phyloP scores from a whole-genome alignment of 2,888 invertebrate species.

The Macaria liturata region DNA sequence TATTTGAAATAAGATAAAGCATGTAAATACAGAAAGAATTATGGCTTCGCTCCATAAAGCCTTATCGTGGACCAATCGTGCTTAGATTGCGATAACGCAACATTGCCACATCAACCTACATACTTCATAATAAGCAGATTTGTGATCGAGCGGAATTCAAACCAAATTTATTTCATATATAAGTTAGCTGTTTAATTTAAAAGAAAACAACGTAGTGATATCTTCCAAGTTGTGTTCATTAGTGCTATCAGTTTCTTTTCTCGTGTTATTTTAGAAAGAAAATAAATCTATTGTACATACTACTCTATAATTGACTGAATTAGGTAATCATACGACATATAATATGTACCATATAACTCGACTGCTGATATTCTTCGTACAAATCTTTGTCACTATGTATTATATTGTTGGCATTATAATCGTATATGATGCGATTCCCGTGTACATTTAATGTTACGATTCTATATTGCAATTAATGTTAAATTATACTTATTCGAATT shows the following conservation, averaged over 20 bases:
- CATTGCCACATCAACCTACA: conserved; percentile 19
- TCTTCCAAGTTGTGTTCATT: conserved; percentile 59
- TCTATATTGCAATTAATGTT: conserved; percentile 41
- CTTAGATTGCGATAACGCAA: conserved; percentile 52
- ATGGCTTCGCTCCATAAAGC: conserved; percentile 54
- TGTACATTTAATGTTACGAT: conserved; percentile 55
- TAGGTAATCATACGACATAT: conserved; percentile 50
- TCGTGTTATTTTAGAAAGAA: conserved; percentile 15
- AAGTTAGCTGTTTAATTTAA: conserved; percentile 28
- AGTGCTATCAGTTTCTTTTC: conserved; percentile 40
- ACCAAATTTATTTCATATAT: conserved; percentile 34
- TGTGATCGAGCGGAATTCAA: conserved; percentile 33
- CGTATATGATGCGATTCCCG: conserved; percentile 62
- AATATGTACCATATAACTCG: conserved; percentile 42
- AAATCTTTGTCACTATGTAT: conserved; percentile 65
- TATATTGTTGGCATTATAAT: conserved; percentile 60
- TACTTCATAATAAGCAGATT: conserved; percentile 36
- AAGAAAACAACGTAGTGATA: conserved; percentile 36
- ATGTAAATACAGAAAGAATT: conserved; percentile 22
- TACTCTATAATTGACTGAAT: conserved; percentile 59
- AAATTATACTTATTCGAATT: conserved; percentile 37
- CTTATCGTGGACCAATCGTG: conserved; percentile 77
- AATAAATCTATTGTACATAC: conserved; percentile 29
- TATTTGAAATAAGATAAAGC: conserved; percentile 29
- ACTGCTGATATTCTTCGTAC: conserved; percentile 73